A percentile compares a stretch with the other conserved stretches of the same genome.
These are phyloP conservation scores for Phallusia fumigata DNA, from an alignment of 23 tunicate genomes.

Conservation along the genomic window DNA sequence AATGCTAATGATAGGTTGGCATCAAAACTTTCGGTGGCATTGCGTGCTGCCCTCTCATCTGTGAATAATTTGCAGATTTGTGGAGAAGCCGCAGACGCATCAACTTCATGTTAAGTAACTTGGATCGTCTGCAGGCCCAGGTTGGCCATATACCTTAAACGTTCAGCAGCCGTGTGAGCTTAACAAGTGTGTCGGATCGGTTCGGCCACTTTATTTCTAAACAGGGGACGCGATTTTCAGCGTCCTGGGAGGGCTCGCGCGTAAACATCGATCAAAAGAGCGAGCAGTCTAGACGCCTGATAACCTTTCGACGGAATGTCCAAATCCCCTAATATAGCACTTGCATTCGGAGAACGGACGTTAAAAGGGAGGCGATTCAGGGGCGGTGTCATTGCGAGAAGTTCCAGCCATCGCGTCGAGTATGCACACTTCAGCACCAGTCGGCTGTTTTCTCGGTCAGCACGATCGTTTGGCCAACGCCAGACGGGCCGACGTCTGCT, in stretches of 20 bases:
- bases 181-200: too few relatives aligned
- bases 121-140: too few relatives aligned
- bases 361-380: background rate
- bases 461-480: background rate
- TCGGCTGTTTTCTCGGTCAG: background rate
- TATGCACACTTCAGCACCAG: background rate
- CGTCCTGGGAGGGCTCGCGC: too few relatives aligned
- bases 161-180: too few relatives aligned
- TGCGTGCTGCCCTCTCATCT: background rate
- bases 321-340: background rate
- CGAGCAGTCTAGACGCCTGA: slow-evolving; percentile 1
- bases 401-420: background rate
- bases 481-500: background rate
- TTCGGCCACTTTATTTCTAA: too few relatives aligned
- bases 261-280: too few relatives aligned
- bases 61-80: slow-evolving; percentile 5
- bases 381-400: background rate
- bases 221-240: too few relatives aligned
- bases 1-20: too few relatives aligned
- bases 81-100: background rate
- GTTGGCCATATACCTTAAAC: too few relatives aligned
- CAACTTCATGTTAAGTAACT: too few relatives aligned
- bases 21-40: too few relatives aligned
- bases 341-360: background rate
- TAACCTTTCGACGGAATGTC: background rate